Base-by-base conservation (phyloP, 2,888 invertebrate species). In the Neuroscelio doddi region DNA sequence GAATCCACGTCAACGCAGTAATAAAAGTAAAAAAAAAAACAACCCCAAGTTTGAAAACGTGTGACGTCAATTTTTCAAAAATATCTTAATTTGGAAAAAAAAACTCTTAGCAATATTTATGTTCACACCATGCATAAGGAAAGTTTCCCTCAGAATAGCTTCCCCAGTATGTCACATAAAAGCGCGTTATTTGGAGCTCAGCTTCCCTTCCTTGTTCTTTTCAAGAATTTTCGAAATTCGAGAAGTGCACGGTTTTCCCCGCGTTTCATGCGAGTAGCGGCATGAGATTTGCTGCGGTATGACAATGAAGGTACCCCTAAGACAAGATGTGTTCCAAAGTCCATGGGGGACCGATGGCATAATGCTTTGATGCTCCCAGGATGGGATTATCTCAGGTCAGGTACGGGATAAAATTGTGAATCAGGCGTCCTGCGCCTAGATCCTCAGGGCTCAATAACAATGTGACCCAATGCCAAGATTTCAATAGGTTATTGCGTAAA, bases 351-450 rank as follows among this genome's bases (percentile, higher is more conserved):
- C 59, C 69, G 58, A 29, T 52, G 69, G 68, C 64, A 79, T 74
- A 79, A 75, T 71, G 70, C 70, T 63, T 64, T 53, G 69, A 74
- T 69, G 68, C 64, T 69, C 69, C 70, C 59, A 61, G 77, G 81
- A 81, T 80, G 82, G 83, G 83, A 84, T 84, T 84, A 84, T 83
- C 82, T 81, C 73, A 71, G 80, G 79, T 80, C 80, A 80, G 80
- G 82, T 83, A 84, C 71, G 42, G 51, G 50, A 39, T 45, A 56
- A 45, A 61, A 56, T 29, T 32, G 16, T 15, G 41, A 52, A 64
- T 68, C 57, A 39, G 62, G 61, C 30, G 47, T 61, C 26, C 55
- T 34, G 38, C 27, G 8, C 39, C 41, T 14, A 46, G 26, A 46
- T 30, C 51, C 46, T 26, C 21, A 14, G 34, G 17, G 45, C 59